Evolutionary conservation across 2,113 vertebrate species (phyloP), one percentile per base, ranked within the genome.

Genomic region (Oreochromis spilurus): DNA sequence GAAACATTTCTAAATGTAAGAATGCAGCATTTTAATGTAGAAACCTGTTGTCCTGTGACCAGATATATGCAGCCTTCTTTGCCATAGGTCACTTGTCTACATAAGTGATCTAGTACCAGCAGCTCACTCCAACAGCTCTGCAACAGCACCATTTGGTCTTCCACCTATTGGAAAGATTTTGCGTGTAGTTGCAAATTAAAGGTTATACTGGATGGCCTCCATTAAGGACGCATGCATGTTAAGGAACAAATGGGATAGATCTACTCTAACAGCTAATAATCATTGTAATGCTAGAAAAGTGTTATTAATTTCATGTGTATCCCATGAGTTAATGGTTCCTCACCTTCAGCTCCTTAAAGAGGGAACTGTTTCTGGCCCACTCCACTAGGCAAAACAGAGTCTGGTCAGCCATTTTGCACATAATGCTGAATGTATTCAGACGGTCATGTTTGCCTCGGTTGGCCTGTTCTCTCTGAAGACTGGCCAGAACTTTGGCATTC

Each of bases 91-190:
- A 97, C 96, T 93, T 97, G 97, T 75, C 97, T 94, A 82, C 95
- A 96, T 60, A 97, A 94, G 88, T 97, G 96, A 87, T 97, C 97
- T 84, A 97, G 88, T 34, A 97, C 95, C 45, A 97, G 93, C 79
- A 97, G 93, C 89, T 97, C 97, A 88, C 97, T 97, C 97, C 97
- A 97, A 70, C 97, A 97, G 91, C 94, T 96, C 94, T 97, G 97
- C 84, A 97, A 92, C 31, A 97, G 93, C 53, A 89, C 92, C 97
- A 97, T 97, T 92, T 97, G 97, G 82, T 97, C 97, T 21, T 96
- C 97, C 57, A 97, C 96, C 97, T 97, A 84, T 45, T 45, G 19
- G 55, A 85, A 91, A 11, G 52, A 83, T 34, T n/a, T 29, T 2
- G 14, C 6, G 0, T 29, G 19, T 52, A 52, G 1, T 13, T 57